Evolutionary conservation across 2,113 vertebrate genomes (phyloP).

Genomic region (Heterochromis multidens): DNA sequence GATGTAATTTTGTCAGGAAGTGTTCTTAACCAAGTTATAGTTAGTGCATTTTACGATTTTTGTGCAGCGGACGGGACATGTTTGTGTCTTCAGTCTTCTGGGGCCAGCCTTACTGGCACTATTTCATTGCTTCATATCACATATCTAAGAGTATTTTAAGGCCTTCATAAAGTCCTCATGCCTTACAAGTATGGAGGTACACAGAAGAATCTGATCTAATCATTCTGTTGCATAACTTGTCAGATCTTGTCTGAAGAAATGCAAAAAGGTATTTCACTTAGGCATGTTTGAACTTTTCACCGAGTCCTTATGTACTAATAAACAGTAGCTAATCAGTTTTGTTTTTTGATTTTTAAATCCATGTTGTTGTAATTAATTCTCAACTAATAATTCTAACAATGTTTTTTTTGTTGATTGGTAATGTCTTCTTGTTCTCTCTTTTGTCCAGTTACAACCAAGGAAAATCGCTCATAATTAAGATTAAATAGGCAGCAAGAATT

Average conservation of each 20-base stretch:
- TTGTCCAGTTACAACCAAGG: background rate
- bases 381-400: background rate
- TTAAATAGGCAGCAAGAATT: background rate
- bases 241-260: slow-evolving; percentile 10
- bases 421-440: background rate
- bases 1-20: background rate
- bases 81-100: background rate
- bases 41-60: background rate
- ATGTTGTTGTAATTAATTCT: background rate
- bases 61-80: background rate
- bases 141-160: slow-evolving; percentile 10
- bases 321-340: background rate
- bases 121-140: background rate
- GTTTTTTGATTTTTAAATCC: background rate
- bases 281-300: background rate
- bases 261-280: background rate
- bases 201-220: slow-evolving; percentile 27
- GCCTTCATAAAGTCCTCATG: slow-evolving; percentile 7
- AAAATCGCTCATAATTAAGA: background rate
- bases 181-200: slow-evolving; percentile 10
- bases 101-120: background rate
- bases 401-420: too few relatives aligned
- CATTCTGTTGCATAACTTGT: slow-evolving; percentile 13
- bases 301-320: background rate
- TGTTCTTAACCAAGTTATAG: background rate